phyloP scores from a whole-genome alignment of 2,113 vertebrate genomes.

The Lonchura striata region DNA sequence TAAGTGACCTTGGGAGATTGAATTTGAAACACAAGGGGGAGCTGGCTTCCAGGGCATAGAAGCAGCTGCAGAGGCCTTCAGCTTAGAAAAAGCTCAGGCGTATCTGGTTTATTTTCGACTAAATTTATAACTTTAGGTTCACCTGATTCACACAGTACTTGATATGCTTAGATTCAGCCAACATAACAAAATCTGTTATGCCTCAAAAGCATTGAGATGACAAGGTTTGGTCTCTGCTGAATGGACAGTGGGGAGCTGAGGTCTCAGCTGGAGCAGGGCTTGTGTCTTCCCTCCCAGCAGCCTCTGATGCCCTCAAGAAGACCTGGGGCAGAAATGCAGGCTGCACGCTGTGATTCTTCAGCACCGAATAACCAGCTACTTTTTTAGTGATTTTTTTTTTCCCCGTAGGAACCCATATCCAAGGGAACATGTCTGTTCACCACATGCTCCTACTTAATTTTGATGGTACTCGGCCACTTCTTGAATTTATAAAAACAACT shows the following conservation, averaged over 20 bases:
- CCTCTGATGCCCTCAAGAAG: not conserved
- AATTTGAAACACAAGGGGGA: not conserved
- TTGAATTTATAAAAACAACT: not conserved
- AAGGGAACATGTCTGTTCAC: not conserved
- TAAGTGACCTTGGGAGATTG: not conserved
- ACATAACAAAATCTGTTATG: not conserved
- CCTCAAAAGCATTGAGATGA: not conserved
- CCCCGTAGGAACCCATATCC: not conserved
- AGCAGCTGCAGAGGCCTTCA: not conserved
- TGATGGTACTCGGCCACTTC: not conserved
- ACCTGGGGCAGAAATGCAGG: not conserved
- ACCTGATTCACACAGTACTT: not conserved
- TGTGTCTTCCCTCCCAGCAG: not conserved
- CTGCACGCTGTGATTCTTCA: not conserved
- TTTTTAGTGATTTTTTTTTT: not conserved
- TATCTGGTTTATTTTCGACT: not conserved
- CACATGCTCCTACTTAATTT: not conserved
- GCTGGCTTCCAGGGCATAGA: not conserved
- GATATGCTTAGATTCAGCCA: not conserved
- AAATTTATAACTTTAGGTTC: not conserved
- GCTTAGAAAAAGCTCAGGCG: not conserved
- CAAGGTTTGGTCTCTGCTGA: not conserved
- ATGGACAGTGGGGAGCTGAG: not conserved
- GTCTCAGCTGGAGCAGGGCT: not conserved
- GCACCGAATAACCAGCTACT: not conserved